Percentiles rank a stretch among this genome's conserved stretches.
These are phyloP conservation scores for Pardalotus punctatus DNA, from an alignment of 2,113 vertebrate genomes.

Conservation along the genomic window DNA sequence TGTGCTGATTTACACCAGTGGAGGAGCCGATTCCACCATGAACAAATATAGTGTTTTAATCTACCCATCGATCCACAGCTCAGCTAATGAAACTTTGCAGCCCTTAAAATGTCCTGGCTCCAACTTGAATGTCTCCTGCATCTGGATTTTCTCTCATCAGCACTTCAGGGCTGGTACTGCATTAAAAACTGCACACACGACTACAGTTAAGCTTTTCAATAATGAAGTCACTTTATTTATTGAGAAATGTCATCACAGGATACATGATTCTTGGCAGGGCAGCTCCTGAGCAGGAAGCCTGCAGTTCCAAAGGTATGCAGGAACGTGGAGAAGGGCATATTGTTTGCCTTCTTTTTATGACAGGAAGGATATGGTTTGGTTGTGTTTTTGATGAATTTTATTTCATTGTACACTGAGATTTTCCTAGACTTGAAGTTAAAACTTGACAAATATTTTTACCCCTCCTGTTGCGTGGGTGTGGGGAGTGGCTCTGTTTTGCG, in stretches of 20 bases:
- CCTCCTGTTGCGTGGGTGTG: background rate
- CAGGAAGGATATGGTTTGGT: slow-evolving; percentile 51
- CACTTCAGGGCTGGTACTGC: slow-evolving; percentile 25
- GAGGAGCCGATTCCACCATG: slow-evolving; percentile 2
- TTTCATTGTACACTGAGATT: slow-evolving; percentile 44
- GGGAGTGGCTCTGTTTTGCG: background rate
- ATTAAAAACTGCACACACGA: slow-evolving; percentile 52
- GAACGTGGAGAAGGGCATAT: slow-evolving; percentile 46
- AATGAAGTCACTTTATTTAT: slow-evolving; percentile 64
- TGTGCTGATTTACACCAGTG: slow-evolving; percentile 34
- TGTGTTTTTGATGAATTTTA: slow-evolving; percentile 61
- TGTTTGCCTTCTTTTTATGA: slow-evolving; percentile 67
- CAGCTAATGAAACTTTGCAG: slow-evolving; percentile 56
- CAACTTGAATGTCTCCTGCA: slow-evolving; percentile 50
- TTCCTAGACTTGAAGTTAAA: slow-evolving; percentile 28
- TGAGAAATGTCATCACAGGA: slow-evolving; percentile 64
- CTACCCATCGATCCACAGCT: slow-evolving; percentile 48
- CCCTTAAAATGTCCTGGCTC: slow-evolving; percentile 38
- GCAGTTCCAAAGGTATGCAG: slow-evolving; percentile 63
- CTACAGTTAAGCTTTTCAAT: slow-evolving; percentile 57
- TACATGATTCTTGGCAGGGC: slow-evolving; percentile 67
- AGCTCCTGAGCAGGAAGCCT: slow-evolving; percentile 69
- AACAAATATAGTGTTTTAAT: slow-evolving; percentile 31
- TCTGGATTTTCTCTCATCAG: slow-evolving; percentile 54
- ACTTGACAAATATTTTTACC: background rate